phyloP scores from a whole-genome alignment of 2,113 vertebrate species.

The Pachyramphus minor region DNA sequence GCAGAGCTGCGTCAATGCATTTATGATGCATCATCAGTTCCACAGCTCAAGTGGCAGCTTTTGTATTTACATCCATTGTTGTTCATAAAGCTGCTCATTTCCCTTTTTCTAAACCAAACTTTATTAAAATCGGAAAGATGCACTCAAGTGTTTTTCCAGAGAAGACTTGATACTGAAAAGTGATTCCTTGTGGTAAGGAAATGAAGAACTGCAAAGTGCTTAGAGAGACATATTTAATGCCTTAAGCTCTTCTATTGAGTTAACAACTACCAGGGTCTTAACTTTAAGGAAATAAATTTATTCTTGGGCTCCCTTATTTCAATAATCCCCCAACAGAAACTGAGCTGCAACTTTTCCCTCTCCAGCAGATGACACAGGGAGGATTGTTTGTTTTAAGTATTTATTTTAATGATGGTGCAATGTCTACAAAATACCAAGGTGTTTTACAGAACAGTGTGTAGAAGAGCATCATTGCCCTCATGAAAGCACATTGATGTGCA shows the following conservation, averaged over 20 bases:
- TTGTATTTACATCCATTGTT: slow-evolving; percentile 58
- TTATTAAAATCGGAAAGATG: slow-evolving; percentile 66
- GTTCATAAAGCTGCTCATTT: slow-evolving; percentile 51
- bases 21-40: slow-evolving; percentile 49
- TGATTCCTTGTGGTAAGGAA: slow-evolving; percentile 53
- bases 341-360: slow-evolving; percentile 17
- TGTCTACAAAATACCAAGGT: not conserved
- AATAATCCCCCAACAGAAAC: slow-evolving; percentile 28
- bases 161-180: slow-evolving; percentile 55
- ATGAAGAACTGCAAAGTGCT: slow-evolving; percentile 59
- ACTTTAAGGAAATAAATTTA: slow-evolving; percentile 54
- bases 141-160: slow-evolving; percentile 57
- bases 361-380: not conserved
- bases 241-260: slow-evolving; percentile 60
- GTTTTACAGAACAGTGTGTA: not conserved
- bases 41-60: slow-evolving; percentile 10
- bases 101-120: slow-evolving; percentile 38
- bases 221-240: slow-evolving; percentile 63
- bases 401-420: not conserved
- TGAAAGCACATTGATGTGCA: not conserved
- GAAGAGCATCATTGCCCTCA: not conserved
- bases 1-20: slow-evolving; percentile 23
- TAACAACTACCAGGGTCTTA: slow-evolving; percentile 50
- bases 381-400: not conserved
- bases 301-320: slow-evolving; percentile 62